Evolutionary conservation across 2,113 vertebrate genomes (phyloP), one percentile per base, ranked within the genome.

Genomic region (Burhinus bistriatus): DNA sequence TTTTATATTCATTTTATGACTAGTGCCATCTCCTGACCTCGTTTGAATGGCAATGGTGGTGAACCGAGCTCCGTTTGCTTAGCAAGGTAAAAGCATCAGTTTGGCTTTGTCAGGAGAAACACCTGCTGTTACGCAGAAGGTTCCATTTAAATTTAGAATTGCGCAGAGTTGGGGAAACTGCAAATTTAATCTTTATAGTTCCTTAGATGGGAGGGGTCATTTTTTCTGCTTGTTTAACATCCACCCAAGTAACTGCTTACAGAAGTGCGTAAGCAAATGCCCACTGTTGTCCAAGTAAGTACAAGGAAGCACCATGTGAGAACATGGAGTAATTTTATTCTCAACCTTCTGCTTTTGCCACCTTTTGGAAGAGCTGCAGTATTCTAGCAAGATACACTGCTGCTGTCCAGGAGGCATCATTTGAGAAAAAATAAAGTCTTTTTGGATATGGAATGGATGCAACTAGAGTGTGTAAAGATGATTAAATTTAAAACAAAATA

Each of bases 1-100:
- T 96, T 96, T 95, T 87, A 1, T 38, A 58, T 61, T 11, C 40
- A 12, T 93, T 92, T 90, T 89, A 45, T 26, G 69, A 29, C 30
- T 9, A 45, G 26, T 64, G 70, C 83, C 77, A 22, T 52, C 72
- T 82, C 81, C 72, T 79, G 89, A 89, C 95, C 91, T 85, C 47
- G 2, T 78, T 95, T 70, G 93, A 32, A 69, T 88, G 21, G 20
- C 66, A 52, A 1, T 26, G n/a, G 58, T 34, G 8, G 10, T 5
- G 32, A 32, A 15, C 1, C 13, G 65, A 49, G 40, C n/a, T 71
- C 9, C 8, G 0, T 70, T 65, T 32, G 10, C 42, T 71, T 4
- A 47, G 17, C 18, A 8, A 34, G 45, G 55, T 3, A 13, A 86
- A 65, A 34, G 20, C 49, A 72, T 38, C 22, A 3, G 1, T 45